Percentiles rank a stretch among this genome's conserved stretches.
These are phyloP conservation scores for Marmota monax DNA, from an alignment of 2,113 vertebrate genomes.

Conservation along the genomic window DNA sequence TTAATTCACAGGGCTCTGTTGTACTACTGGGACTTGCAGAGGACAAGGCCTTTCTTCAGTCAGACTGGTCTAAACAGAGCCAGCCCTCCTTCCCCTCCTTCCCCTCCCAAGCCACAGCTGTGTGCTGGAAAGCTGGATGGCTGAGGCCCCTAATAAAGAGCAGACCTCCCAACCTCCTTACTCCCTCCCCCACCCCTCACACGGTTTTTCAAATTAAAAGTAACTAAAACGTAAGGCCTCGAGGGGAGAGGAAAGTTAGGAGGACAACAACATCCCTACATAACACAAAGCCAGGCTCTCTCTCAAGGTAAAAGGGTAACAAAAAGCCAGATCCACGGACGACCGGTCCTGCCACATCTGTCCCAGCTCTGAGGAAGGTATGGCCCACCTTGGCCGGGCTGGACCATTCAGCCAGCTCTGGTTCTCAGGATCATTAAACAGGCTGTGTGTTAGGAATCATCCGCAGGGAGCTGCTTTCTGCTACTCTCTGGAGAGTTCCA, in stretches of 20 bases:
- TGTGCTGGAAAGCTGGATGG: constrained; percentile 56
- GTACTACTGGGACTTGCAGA: constrained; percentile 54
- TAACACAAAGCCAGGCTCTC: neutral
- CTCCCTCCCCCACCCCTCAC: constrained; percentile 13
- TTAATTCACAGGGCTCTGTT: constrained; percentile 11
- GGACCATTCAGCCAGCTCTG: neutral
- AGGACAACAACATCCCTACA: neutral
- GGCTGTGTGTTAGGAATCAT: neutral
- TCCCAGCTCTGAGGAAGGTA: neutral
- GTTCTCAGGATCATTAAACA: neutral
- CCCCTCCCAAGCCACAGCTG: constrained; percentile 76
- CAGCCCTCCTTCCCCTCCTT: constrained; percentile 43
- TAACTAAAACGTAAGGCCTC: constrained; percentile 41
- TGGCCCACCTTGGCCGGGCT: neutral
- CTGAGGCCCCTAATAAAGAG: constrained; percentile 77
- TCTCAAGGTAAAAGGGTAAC: neutral
- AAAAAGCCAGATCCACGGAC: neutral
- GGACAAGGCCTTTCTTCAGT: constrained; percentile 75
- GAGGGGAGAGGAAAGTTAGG: neutral
- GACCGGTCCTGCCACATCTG: neutral
- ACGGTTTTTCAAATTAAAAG: constrained; percentile 82
- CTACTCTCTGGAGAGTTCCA: neutral
- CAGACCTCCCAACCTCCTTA: constrained; percentile 76
- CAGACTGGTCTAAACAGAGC: constrained; percentile 63
- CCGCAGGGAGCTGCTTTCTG: neutral